These are phyloP conservation scores for Oeneis ivallda DNA, from an alignment of 2,888 invertebrate genomes.

Conservation along the genomic window DNA sequence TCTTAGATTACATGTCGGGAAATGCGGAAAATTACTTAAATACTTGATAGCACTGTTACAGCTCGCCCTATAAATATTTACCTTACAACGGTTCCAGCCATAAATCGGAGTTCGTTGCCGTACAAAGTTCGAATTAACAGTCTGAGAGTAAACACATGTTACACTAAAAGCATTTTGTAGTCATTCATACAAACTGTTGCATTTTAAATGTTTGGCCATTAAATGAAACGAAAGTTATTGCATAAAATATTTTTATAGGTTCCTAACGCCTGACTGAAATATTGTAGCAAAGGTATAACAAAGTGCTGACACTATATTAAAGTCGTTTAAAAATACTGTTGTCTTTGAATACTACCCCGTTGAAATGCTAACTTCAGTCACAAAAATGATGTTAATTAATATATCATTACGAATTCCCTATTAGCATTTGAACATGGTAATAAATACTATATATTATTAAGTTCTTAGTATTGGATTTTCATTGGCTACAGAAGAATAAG, in stretches of 20 bases:
- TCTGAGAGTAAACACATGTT: slow-evolving; percentile 65
- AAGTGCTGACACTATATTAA: neutral
- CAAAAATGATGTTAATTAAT: too few species aligned
- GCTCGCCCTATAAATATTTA: slow-evolving; percentile 58
- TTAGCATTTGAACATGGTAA: too few species aligned
- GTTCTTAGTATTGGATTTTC: too few species aligned
- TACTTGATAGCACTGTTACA: slow-evolving; percentile 58
- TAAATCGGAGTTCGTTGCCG: slow-evolving; percentile 56
- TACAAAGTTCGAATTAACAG: slow-evolving; percentile 67
- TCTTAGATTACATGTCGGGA: slow-evolving; percentile 68
- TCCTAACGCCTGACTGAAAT: slow-evolving; percentile 20
- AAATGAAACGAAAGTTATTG: slow-evolving; percentile 9
- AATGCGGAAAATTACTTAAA: slow-evolving; percentile 71
- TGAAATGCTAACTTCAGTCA: too few species aligned
- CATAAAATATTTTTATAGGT: neutral
- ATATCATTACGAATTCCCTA: too few species aligned
- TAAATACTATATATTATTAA: too few species aligned
- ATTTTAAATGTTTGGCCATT: slow-evolving; percentile 19
- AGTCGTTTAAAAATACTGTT: neutral
- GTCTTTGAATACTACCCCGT: neutral
- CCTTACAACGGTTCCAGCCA: slow-evolving; percentile 43
- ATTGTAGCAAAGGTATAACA: slow-evolving; percentile 21
- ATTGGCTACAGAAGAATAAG: too few species aligned
- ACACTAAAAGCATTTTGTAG: slow-evolving; percentile 66
- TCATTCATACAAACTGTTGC: slow-evolving; percentile 34